A percentile compares a stretch with the other conserved stretches of the same genome.
Evolutionary conservation across 2,888 invertebrate genomes (phyloP).

Genomic region (Gasteruption jaculator): DNA sequence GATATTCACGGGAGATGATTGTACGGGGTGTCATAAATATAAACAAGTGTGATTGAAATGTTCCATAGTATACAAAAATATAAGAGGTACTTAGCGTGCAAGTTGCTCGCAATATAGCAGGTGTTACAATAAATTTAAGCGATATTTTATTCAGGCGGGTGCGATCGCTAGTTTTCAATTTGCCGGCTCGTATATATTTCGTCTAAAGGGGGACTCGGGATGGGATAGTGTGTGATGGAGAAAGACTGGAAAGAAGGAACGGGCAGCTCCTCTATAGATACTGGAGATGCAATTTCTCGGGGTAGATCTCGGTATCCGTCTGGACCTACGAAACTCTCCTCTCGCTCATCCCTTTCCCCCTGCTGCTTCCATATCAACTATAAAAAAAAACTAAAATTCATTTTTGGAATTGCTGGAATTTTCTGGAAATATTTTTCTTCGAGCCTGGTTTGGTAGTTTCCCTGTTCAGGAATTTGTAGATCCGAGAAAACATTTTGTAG

Average conservation of each 20-base stretch:
- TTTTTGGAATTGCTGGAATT: no score
- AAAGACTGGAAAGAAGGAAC: slow-evolving; percentile 22
- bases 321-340: slow-evolving; percentile 23
- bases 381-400: no score
- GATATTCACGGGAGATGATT: no score
- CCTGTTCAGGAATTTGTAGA: no score
- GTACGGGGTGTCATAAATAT: no score
- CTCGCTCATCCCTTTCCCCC: slow-evolving; percentile 6
- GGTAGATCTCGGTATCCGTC: slow-evolving; percentile 38
- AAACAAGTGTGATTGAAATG: no score
- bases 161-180: slow-evolving; percentile 51
- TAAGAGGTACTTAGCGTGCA: slow-evolving; percentile 30
- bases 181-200: slow-evolving; percentile 50
- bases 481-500: no score
- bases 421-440: no score
- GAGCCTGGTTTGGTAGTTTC: no score
- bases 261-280: slow-evolving; percentile 22
- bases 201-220: slow-evolving; percentile 26
- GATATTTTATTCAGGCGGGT: slow-evolving; percentile 51
- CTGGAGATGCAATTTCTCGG: slow-evolving; percentile 48
- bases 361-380: slow-evolving; percentile 15
- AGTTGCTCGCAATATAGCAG: slow-evolving; percentile 43
- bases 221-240: slow-evolving; percentile 22
- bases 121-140: slow-evolving; percentile 51
- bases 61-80: no score